Conservation (phyloP, 2,113 vertebrate genomes). For the Muntiacus muntjak region DNA sequence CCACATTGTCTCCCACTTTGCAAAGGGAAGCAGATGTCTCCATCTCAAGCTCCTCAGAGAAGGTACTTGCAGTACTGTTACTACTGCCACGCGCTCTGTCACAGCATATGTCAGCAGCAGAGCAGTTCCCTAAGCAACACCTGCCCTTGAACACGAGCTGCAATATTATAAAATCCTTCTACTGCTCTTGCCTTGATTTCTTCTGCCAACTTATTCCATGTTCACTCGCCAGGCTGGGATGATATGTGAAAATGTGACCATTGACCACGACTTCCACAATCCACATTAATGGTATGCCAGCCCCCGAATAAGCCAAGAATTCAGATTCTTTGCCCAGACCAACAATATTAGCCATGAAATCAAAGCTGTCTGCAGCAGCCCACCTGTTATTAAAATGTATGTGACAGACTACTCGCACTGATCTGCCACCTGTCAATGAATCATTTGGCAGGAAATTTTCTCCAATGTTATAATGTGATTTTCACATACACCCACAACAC, state of each 20-base stretch:
- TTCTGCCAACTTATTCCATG: neutral
- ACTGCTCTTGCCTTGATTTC: neutral
- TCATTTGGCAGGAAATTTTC: constrained; percentile 39
- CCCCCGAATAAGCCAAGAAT: neutral
- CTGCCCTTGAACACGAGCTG: neutral
- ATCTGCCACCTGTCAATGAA: constrained; percentile 38
- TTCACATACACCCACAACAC: constrained; percentile 37
- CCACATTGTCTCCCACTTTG: constrained; percentile 41
- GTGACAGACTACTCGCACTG: constrained; percentile 37
- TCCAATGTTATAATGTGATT: constrained; percentile 50
- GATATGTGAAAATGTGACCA: neutral
- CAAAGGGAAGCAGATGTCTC: constrained; percentile 37
- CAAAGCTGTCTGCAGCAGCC: constrained; percentile 28
- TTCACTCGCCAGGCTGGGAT: neutral
- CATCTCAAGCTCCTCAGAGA: constrained; percentile 15
- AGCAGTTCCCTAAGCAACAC: constrained; percentile 49
- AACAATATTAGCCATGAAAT: neutral
- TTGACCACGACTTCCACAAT: neutral
- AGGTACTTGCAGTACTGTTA: neutral
- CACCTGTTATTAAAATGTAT: constrained; percentile 45
- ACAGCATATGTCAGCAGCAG: neutral
- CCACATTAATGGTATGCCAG: neutral
- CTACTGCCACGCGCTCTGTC: neutral
- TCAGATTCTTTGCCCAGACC: neutral
- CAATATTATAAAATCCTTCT: neutral